phyloP scores from a whole-genome alignment of 2,113 vertebrate genomes.

The Lamprologus tigripictilis region DNA sequence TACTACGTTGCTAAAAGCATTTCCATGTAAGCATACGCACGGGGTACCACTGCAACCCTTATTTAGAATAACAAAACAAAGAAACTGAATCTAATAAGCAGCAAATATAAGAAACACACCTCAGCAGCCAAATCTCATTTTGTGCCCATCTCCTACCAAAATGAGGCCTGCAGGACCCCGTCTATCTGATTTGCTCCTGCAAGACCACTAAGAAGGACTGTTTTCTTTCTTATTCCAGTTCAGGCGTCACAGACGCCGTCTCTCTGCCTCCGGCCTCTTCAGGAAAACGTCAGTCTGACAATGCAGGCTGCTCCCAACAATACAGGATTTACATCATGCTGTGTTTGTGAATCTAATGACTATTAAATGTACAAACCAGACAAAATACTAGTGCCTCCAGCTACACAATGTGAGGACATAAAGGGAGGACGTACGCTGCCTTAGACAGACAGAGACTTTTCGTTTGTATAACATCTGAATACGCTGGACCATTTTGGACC shows the following conservation, averaged over 20 bases:
- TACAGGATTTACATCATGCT: neutral
- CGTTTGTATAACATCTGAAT: fast-evolving
- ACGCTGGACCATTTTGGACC: fast-evolving
- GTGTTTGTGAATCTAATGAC: neutral
- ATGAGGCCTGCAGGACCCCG: neutral
- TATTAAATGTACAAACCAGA: neutral
- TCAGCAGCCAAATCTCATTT: neutral
- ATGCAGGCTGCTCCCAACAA: neutral
- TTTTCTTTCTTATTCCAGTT: neutral
- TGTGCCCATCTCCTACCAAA: neutral
- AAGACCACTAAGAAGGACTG: neutral
- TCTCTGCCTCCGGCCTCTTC: neutral
- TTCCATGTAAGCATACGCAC: fast-evolving
- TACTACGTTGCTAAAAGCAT: neutral
- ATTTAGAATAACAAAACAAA: neutral
- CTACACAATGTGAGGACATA: neutral
- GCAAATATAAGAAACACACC: neutral
- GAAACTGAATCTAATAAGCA: neutral
- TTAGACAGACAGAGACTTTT: neutral
- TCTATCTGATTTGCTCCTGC: neutral
- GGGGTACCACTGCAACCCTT: fast-evolving
- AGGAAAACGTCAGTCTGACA: neutral
- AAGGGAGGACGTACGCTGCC: neutral
- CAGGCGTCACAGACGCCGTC: neutral
- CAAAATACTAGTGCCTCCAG: neutral